Evolutionary conservation across 2,113 vertebrate species (phyloP), one percentile per base, ranked within the genome.

Genomic region (Beaufortia kweichowensis): DNA sequence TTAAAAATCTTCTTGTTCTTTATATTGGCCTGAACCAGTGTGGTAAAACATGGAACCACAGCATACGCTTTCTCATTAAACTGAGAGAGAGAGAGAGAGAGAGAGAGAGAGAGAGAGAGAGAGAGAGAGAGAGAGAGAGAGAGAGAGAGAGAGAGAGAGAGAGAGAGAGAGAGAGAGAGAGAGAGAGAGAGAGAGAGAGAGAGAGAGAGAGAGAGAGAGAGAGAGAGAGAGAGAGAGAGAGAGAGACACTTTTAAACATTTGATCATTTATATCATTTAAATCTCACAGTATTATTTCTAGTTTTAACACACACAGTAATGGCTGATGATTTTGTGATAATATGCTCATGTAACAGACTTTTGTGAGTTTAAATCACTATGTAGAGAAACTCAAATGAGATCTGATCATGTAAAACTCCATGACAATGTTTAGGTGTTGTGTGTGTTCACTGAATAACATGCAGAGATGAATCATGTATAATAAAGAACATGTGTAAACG

Each of bases 1-100:
- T 99, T 99, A 90, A 99, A 98, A 85, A 98, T 96, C 87, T 98
- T 97, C 91, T 99, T 99, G 91, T 99, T 99, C 0, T 94, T 93
- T 57, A 96, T 92, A 14, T 98, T 99, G 85, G 97, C 97, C 86
- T 99, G 97, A 71, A 99, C 97, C 86, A 99, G 90, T 81, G 95
- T 96, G 68, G 93, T 95, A 89, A 99, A 99, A 91, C 97, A 99
- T 0, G 95, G 94, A 81, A 99, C 96, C 75, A 98, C 96, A 0
- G 94, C 94, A 15, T 95, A 95, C 0, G 97, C 96, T 87, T 97
- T 98, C 83, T 99, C 95, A 0, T 95, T 98, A 90, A 99, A 99
- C 97, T 99, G 80, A n/a, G 53, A 75, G 3, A 31, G 24, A 73
- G 79, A 67, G 69, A 31, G 67, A 56, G 29, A 41, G 46, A 66